phyloP scores from a whole-genome alignment of 2,797 vertebrate species.

The Nyctibius grandis region DNA sequence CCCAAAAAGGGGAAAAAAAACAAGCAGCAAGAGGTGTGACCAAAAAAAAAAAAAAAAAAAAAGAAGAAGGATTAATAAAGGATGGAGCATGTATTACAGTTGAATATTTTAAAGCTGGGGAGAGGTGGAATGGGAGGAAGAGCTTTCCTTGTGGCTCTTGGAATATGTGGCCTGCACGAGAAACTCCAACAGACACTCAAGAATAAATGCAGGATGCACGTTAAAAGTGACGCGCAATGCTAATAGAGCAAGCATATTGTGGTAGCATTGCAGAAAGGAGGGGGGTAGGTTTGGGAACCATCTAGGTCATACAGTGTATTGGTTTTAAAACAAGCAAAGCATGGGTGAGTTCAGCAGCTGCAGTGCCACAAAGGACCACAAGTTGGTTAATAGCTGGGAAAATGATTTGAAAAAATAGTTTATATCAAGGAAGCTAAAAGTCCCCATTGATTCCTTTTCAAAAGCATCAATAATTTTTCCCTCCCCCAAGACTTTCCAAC shows the following conservation, averaged over 20 bases:
- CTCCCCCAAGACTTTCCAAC: neutral
- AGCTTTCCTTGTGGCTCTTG: neutral
- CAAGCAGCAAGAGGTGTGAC: neutral
- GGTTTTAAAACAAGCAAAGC: neutral
- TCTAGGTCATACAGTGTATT: neutral
- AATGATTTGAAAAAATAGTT: neutral
- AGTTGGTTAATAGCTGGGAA: neutral
- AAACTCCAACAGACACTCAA: neutral
- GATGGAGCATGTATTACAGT: neutral
- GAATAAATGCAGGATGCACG: neutral
- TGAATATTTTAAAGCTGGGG: neutral
- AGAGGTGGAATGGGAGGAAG: neutral
- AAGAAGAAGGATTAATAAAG: neutral
- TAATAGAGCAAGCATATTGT: neutral
- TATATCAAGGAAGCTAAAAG: neutral
- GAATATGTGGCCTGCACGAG: neutral
- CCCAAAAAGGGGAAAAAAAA: fast-evolving
- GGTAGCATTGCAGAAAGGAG: neutral
- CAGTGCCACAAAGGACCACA: neutral
- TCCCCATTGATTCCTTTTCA: neutral
- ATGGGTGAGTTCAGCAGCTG: neutral
- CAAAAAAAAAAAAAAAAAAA: neutral
- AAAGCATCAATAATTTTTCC: neutral
- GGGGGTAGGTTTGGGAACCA: neutral
- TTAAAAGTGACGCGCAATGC: neutral